Evolutionary conservation across 2,113 vertebrate species (phyloP).

Genomic region (Panurus biarmicus): DNA sequence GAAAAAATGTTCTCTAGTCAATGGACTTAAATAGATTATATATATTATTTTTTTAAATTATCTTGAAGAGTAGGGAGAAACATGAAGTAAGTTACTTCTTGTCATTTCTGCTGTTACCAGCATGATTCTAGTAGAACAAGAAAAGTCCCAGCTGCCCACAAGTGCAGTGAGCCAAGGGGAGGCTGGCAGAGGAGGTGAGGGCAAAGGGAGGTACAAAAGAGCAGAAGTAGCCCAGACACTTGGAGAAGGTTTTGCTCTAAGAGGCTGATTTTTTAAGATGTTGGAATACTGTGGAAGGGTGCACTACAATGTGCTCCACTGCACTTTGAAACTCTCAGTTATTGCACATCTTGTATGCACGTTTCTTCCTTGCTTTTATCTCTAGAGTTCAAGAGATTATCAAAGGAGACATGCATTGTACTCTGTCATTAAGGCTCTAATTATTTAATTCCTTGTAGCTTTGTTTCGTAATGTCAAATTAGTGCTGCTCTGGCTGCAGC

Average conservation of each 20-base stretch:
- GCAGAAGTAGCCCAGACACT: not conserved
- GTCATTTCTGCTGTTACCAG: not conserved
- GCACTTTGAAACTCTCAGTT: not conserved
- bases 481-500: not conserved
- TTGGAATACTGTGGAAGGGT: not conserved
- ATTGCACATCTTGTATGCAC: not conserved
- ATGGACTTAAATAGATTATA: not conserved
- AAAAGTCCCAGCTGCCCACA: not conserved
- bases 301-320: not conserved
- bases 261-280: not conserved
- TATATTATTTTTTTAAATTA: not conserved
- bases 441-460: not conserved
- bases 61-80: not conserved
- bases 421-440: not conserved
- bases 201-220: not conserved
- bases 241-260: not conserved
- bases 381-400: not conserved
- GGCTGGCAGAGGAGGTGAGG: not conserved
- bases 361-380: not conserved
- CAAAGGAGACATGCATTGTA: not conserved
- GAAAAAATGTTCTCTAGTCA: not conserved
- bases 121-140: not conserved
- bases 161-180: not conserved
- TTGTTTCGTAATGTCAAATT: not conserved
- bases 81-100: not conserved